Evolutionary conservation across 2,797 vertebrate species (phyloP).

Genomic region (Tympanoctomys barrerae): DNA sequence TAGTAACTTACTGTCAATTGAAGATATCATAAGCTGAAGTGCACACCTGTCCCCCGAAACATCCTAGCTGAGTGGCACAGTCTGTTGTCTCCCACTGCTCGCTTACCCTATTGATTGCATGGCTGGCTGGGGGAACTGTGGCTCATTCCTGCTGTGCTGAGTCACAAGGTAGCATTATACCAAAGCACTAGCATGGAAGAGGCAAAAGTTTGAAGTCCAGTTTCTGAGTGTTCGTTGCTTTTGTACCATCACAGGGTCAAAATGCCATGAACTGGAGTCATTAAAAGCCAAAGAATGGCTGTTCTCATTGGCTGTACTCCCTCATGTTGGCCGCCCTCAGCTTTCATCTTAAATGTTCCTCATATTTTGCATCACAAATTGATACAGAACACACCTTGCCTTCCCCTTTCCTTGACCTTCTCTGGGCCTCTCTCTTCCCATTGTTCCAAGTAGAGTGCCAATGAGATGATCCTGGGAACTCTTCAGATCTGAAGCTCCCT

Average conservation of each 20-base stretch:
- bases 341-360: background rate
- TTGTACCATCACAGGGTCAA: background rate
- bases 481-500: background rate
- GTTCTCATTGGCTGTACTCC: background rate
- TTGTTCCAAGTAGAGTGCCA: background rate
- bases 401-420: background rate
- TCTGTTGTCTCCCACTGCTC: fast-evolving
- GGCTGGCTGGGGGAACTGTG: background rate
- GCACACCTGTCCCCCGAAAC: background rate
- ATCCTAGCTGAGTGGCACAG: background rate
- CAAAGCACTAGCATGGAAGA: background rate
- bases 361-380: background rate
- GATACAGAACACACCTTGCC: too few species aligned
- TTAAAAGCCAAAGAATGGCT: background rate
- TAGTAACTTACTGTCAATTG: background rate
- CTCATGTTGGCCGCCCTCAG: background rate
- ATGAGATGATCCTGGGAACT: background rate
- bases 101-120: too few species aligned
- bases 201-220: background rate
- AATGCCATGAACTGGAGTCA: background rate
- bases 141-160: background rate
- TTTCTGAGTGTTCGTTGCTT: background rate
- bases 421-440: background rate
- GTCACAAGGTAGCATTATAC: background rate
- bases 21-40: background rate